Percentiles rank a stretch among this genome's conserved stretches.
These are phyloP conservation scores for Menidia menidia DNA, from an alignment of 2,797 vertebrate genomes.

Conservation along the genomic window DNA sequence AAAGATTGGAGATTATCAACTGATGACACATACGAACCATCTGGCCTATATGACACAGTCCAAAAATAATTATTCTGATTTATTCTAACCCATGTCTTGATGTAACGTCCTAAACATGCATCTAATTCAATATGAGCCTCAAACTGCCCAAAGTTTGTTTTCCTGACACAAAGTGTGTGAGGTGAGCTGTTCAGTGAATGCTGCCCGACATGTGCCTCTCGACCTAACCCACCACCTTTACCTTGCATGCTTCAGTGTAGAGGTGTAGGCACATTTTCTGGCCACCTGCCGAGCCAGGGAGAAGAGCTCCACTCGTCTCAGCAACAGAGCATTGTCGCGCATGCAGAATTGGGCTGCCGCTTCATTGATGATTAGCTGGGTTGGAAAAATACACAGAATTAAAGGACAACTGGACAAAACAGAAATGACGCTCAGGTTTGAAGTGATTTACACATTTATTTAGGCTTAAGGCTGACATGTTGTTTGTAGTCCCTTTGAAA, in stretches of 20 bases:
- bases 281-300: conserved; percentile 95
- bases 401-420: conserved; percentile 18
- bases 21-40: conserved; percentile 11
- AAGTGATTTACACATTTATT: background rate
- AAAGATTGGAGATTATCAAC: conserved; percentile 38
- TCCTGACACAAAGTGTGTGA: background rate
- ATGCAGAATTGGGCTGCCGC: conserved; percentile 97
- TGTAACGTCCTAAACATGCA: no score
- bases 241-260: conserved; percentile 92
- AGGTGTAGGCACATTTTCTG: conserved; percentile 94
- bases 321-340: conserved; percentile 92
- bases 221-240: conserved; percentile 66
- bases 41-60: conserved; percentile 2
- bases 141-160: background rate
- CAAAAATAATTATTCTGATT: conserved; percentile 8
- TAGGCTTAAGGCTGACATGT: background rate
- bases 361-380: conserved; percentile 96
- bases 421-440: conserved; percentile 8
- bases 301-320: conserved; percentile 95
- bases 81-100: conserved; percentile 1
- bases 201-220: conserved; percentile 2
- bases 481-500: background rate
- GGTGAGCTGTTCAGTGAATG: background rate
- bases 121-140: background rate
- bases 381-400: conserved; percentile 46